Base-by-base conservation (phyloP, 2,113 vertebrate genomes). In the Platysteira castanea region DNA sequence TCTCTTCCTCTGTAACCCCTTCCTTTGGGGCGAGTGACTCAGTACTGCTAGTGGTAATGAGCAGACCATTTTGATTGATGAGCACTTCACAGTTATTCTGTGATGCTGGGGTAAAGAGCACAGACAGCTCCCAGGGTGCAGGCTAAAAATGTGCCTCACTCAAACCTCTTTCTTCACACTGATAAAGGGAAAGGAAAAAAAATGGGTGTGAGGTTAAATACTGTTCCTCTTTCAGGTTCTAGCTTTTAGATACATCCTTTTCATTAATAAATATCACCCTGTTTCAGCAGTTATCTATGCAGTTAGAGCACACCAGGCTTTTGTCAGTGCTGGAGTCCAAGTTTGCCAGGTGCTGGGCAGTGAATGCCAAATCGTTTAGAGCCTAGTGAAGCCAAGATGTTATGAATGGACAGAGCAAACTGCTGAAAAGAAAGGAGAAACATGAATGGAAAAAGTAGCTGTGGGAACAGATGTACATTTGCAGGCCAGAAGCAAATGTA, bases 381-480 rank as follows among this genome's bases (percentile, higher is more conserved):
- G 37, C 6, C 18, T 57, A 61, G 49, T 49, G 61, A 83, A 86
- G 83, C 86, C 88, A 95, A 89, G 76, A 78, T 28, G 11, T 20
- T 67, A 15, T 89, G 83, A 97, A 93, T 56, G 73, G 68, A 81
- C 84, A 87, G 47, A 81, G 76, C 27, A 92, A 93, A 93, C 44
- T 78, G 19, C 47, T 63, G 86, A 77, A 78, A 92, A 92, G 79
- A 70, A 85, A 49, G 57, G 24, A 84, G 61, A 75, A 77, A 44
- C 9, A 3, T 20, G 22, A 90, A 71, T 47, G 39, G 86, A 63
- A 87, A 59, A 93, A 78, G 80, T 75, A 92, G 60, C 68, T 76
- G 59, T 95, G 91, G 86, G 83, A 96, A 92, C 83, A 95, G 94
- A 90, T 68, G 73, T 74, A 71, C 1, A 2, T n/a, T 95, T 78